These are phyloP conservation scores for Drosophila borborema DNA, from an alignment of 2,888 invertebrate species.

Conservation along the genomic window DNA sequence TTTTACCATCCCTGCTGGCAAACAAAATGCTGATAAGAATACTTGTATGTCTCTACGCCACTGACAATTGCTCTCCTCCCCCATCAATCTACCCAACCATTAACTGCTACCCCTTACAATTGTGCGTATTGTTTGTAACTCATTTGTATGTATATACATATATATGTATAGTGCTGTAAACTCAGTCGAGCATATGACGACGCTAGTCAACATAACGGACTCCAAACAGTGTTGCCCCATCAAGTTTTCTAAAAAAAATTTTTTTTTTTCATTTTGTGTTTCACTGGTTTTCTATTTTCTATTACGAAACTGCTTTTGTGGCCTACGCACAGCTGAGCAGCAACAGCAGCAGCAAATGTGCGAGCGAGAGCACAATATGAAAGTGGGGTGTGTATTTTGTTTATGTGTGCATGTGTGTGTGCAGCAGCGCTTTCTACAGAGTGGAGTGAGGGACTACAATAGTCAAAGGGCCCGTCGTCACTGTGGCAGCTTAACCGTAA, in stretches of 20 bases:
- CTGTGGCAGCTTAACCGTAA: conserved; percentile 52
- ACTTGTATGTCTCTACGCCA: conserved; percentile 20
- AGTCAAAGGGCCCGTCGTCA: conserved; percentile 43
- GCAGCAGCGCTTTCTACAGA: conserved; percentile 49
- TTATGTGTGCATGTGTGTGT: conserved; percentile 5
- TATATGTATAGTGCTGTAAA: conserved; percentile 42
- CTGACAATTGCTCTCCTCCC: not conserved
- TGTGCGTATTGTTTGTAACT: conserved; percentile 57
- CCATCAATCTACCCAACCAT: not conserved
- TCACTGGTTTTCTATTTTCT: conserved; percentile 61
- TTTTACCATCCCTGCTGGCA: conserved; percentile 43
- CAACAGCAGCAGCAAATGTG: conserved; percentile 18
- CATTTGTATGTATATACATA: conserved; percentile 36
- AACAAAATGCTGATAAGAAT: conserved; percentile 67
- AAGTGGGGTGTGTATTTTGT: conserved; percentile 38
- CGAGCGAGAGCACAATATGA: conserved; percentile 26
- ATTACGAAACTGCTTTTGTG: conserved; percentile 65
- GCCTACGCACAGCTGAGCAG: conserved; percentile 75
- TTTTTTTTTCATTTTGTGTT: conserved; percentile 20
- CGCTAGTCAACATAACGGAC: conserved; percentile 51
- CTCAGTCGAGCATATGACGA: conserved; percentile 69
- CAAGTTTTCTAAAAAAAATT: conserved; percentile 25
- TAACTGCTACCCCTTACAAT: conserved; percentile 20
- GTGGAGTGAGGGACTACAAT: conserved; percentile 17
- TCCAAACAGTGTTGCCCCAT: conserved; percentile 52